Base-by-base conservation (phyloP, 2,797 vertebrate species). In the Pagetopsis macropterus region DNA sequence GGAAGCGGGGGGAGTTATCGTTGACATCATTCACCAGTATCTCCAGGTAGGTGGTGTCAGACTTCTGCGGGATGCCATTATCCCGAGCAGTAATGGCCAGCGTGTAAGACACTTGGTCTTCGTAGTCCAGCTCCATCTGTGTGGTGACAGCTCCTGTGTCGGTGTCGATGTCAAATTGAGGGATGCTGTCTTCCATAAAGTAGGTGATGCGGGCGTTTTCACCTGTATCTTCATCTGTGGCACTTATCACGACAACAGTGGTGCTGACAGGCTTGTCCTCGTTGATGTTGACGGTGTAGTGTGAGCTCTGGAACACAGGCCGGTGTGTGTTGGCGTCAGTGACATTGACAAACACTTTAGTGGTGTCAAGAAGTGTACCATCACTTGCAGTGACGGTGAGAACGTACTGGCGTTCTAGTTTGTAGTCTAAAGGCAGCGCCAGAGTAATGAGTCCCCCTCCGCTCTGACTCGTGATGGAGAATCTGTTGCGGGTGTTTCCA, bases 21-120 rank as follows among this genome's bases (percentile, higher is more conserved):
- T 99, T 99, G 12, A 99, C 96, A 0, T 99, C 97, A 0, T 95
- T 99, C 48, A 99, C 97, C 67, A 98, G 90, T 68, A 99, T 99
- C 93, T 99, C 98, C 84, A 99, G 85, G 87, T 99, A 99, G 15
- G 98, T 99, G 21, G 97, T 99, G 85, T 99, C 98, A 0, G 98
- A 99, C 89, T 99, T 99, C 89, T 99, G 97, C 0, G 97, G 98
- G 83, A 99, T 99, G 78, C 98, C 97, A 0, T 99, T 98, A 83
- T 99, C 98, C 2, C 95, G 95, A 0, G 98, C 98, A 0, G 97
- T 99, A 90, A 99, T 97, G 84, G 98, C 97, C 16, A 99, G 82
- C 0, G 98, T 99, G 46, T 99, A 99, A 9, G 97, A 98, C 4
- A 98, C 96, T 84, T 98, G 97, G 89, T 98, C 97, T 84, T 99